Evolutionary conservation across 2,113 vertebrate genomes (phyloP).

Genomic region (Scolopax mira): DNA sequence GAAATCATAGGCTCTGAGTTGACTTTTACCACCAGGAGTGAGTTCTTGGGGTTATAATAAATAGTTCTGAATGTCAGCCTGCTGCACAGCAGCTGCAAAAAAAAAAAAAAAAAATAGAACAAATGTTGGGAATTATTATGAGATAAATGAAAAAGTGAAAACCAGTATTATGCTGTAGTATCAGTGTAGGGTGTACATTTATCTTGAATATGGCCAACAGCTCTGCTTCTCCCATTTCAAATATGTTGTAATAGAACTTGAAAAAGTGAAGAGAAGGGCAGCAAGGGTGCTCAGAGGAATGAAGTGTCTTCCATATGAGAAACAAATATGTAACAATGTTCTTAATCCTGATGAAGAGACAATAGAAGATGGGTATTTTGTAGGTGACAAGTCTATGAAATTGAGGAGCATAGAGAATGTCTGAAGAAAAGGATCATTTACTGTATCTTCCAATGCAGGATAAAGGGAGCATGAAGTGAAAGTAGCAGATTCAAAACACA

Average conservation of each 20-base stretch:
- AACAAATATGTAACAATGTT: background rate
- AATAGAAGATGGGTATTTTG: background rate
- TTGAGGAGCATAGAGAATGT: background rate
- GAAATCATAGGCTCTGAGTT: background rate
- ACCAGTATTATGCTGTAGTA: background rate
- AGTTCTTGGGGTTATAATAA: background rate
- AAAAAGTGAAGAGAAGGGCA: background rate
- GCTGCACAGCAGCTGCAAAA: background rate
- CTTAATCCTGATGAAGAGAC: background rate
- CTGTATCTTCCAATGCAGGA: background rate
- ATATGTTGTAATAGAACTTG: background rate
- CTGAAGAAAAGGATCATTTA: background rate
- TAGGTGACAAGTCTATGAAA: background rate
- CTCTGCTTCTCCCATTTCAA: background rate
- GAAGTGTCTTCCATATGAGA: background rate
- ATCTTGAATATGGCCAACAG: background rate
- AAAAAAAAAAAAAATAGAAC: background rate
- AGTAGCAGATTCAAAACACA: background rate
- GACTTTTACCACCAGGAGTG: background rate
- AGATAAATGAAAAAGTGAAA: background rate
- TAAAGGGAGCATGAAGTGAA: background rate
- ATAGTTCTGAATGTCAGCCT: background rate
- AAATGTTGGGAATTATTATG: background rate
- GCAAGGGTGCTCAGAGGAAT: background rate
- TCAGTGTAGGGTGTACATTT: background rate